Evolutionary conservation across 2,888 invertebrate species (phyloP).

Genomic region (Spatulosminthurus flaviceps): DNA sequence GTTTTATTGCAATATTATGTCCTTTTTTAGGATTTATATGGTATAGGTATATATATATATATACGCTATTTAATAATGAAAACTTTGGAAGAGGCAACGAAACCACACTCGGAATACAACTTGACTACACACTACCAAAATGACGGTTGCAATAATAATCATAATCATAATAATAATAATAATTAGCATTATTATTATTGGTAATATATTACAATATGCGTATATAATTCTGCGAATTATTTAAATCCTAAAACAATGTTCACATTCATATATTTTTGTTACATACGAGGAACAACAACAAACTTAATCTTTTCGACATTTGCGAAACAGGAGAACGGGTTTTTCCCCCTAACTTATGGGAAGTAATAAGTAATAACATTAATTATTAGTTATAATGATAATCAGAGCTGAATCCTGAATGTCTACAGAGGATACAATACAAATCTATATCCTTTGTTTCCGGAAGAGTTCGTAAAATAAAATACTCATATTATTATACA

Average conservation of each 20-base stretch:
- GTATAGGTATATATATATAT: neutral
- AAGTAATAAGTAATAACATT: neutral
- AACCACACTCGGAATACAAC: neutral
- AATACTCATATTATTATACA: no score
- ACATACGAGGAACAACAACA: neutral
- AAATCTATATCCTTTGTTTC: neutral
- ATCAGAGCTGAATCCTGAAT: neutral
- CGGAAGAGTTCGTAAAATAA: conserved; percentile 9
- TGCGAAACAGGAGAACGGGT: conserved; percentile 10
- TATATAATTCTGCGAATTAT: conserved; percentile 1
- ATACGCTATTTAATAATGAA: no score
- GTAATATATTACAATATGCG: neutral
- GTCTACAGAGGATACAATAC: neutral
- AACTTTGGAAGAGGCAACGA: neutral
- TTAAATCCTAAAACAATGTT: neutral
- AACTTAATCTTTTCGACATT: neutral
- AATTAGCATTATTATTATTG: no score
- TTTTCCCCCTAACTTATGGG: neutral
- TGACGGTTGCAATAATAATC: no score
- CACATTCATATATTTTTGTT: neutral
- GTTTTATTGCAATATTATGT: neutral
- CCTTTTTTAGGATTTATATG: neutral
- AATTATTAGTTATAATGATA: no score
- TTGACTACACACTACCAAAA: no score
- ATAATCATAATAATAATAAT: no score